Evolutionary conservation across 1,140 invertebrate species (phyloP).

Genomic region (Drosophila orosa): DNA sequence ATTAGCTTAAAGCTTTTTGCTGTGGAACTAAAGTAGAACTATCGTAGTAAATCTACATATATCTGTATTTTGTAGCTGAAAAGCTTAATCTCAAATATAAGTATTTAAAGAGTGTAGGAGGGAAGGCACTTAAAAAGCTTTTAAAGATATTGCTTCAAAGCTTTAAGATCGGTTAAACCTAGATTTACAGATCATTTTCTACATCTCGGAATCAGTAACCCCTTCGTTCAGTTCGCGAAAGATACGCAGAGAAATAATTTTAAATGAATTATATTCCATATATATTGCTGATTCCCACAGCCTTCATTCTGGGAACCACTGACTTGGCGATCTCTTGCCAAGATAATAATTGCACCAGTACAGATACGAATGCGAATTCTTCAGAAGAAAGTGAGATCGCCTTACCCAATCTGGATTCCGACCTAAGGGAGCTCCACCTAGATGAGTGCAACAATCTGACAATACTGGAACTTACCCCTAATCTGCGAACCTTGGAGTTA

Average conservation of each 20-base stretch:
- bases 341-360: background rate
- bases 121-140: background rate
- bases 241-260: background rate
- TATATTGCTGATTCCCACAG: background rate
- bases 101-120: background rate
- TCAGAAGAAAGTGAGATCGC: background rate
- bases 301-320: background rate
- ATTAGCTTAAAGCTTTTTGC: background rate
- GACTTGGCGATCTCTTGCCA: background rate
- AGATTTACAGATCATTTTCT: background rate
- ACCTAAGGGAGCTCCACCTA: slow-evolving; percentile 46
- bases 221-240: background rate
- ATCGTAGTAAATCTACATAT: background rate
- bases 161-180: background rate
- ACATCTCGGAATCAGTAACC: background rate
- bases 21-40: background rate
- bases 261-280: background rate
- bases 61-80: background rate
- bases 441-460: slow-evolving; percentile 28
- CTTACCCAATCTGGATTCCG: background rate
- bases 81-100: background rate
- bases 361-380: background rate
- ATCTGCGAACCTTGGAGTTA: slow-evolving; percentile 29
- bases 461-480: slow-evolving; percentile 39
- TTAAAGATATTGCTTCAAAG: background rate